These are phyloP conservation scores for Caenorhabditis remanei DNA, from an alignment of 1,140 invertebrate species.

Conservation along the genomic window DNA sequence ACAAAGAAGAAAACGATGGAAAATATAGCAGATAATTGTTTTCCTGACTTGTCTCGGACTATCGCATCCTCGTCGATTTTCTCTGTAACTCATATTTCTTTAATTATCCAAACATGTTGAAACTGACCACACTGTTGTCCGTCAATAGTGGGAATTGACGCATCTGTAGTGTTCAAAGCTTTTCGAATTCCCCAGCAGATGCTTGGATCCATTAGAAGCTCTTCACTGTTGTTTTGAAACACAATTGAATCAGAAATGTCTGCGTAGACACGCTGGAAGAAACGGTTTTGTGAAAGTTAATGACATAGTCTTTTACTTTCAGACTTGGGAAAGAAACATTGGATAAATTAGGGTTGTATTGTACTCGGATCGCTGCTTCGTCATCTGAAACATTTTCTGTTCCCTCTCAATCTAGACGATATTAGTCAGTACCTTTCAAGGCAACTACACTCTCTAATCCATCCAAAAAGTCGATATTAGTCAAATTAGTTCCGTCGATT, in stretches of 20 bases:
- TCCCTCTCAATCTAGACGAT: too few relatives aligned
- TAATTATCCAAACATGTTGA: background rate
- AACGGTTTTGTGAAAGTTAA: background rate
- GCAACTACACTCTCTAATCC: background rate
- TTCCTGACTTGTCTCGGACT: too few relatives aligned
- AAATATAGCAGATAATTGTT: too few relatives aligned
- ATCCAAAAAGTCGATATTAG: conserved; percentile 7
- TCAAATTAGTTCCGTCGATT: conserved; percentile 26
- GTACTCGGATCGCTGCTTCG: background rate
- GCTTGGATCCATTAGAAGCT: background rate
- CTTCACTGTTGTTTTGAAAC: conserved; percentile 11
- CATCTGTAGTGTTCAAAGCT: background rate
- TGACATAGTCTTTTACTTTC: background rate
- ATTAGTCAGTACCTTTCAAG: background rate
- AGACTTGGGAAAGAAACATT: conserved; percentile 18
- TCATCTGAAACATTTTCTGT: background rate
- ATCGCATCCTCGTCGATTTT: too few relatives aligned
- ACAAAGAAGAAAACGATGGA: background rate
- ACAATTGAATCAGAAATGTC: background rate
- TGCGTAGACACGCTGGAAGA: background rate
- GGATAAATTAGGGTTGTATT: background rate
- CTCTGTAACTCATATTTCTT: background rate
- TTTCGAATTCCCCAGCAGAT: background rate
- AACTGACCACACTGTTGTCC: background rate
- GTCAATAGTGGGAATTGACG: background rate